These are phyloP conservation scores for Leptosomus discolor DNA, from an alignment of 2,113 vertebrate species.

Conservation along the genomic window DNA sequence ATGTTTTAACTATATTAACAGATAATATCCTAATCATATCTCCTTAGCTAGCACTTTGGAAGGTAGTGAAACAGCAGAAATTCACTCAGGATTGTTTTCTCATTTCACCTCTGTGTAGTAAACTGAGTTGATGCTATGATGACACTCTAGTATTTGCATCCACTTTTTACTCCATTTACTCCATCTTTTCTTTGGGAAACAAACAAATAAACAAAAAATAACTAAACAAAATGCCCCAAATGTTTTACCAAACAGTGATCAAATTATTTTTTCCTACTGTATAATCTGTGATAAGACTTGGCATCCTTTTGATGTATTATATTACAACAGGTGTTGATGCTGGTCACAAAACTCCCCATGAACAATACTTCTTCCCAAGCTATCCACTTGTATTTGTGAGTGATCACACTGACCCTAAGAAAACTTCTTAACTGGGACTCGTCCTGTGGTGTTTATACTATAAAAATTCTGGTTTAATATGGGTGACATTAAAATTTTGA, in stretches of 20 bases:
- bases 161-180: too few species aligned
- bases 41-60: background rate
- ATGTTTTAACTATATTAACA: background rate
- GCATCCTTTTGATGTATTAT: background rate
- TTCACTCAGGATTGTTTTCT: background rate
- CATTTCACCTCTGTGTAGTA: background rate
- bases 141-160: background rate
- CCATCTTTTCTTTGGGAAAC: background rate
- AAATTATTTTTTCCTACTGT: background rate
- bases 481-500: background rate
- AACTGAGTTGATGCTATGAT: background rate
- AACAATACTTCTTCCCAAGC: background rate
- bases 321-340: background rate
- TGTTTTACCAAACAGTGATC: background rate
- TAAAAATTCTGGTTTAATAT: background rate
- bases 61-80: background rate
- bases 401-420: background rate
- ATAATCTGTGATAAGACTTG: background rate
- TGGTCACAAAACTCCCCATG: background rate
- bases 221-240: accelerated
- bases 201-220: background rate
- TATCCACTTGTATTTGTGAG: background rate
- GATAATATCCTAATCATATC: background rate
- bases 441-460: background rate
- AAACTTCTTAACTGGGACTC: background rate